These are phyloP conservation scores for Phylloscopus whistleri DNA, from an alignment of 2,113 vertebrate genomes.

Conservation along the genomic window DNA sequence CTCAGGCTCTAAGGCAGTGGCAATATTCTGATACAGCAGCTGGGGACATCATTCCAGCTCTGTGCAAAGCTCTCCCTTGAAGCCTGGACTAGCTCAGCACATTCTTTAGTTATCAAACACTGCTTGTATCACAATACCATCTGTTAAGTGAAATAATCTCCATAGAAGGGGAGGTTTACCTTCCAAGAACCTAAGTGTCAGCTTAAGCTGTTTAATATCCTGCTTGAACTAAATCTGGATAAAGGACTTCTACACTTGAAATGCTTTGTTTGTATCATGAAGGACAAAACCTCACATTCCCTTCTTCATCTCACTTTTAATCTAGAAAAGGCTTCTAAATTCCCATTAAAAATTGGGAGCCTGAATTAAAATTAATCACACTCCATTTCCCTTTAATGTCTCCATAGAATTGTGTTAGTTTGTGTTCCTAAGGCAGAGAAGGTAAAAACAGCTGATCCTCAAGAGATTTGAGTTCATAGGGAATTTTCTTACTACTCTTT, in stretches of 20 bases:
- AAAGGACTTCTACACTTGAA: not conserved
- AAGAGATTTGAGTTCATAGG: not conserved
- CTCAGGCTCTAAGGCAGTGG: not conserved
- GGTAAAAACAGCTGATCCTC: not conserved
- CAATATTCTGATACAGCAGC: not conserved
- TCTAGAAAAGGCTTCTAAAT: not conserved
- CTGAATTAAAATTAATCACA: not conserved
- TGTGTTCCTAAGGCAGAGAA: not conserved
- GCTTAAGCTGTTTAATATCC: not conserved
- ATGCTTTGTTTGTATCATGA: not conserved
- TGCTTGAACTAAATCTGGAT: not conserved
- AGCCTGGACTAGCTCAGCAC: not conserved
- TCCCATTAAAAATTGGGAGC: not conserved
- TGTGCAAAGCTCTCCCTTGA: not conserved
- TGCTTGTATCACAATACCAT: not conserved
- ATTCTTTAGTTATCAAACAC: not conserved
- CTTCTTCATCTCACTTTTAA: not conserved
- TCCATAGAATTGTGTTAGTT: not conserved
- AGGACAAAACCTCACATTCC: not conserved
- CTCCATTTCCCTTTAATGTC: not conserved
- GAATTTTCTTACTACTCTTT: not conserved
- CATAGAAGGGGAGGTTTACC: not conserved
- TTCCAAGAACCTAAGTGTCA: not conserved
- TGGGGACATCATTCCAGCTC: not conserved
- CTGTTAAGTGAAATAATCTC: not conserved